Percentiles rank a stretch among this genome's conserved stretches.
These are phyloP conservation scores for Pionites leucogaster DNA, from an alignment of 2,113 vertebrate species.

Conservation along the genomic window DNA sequence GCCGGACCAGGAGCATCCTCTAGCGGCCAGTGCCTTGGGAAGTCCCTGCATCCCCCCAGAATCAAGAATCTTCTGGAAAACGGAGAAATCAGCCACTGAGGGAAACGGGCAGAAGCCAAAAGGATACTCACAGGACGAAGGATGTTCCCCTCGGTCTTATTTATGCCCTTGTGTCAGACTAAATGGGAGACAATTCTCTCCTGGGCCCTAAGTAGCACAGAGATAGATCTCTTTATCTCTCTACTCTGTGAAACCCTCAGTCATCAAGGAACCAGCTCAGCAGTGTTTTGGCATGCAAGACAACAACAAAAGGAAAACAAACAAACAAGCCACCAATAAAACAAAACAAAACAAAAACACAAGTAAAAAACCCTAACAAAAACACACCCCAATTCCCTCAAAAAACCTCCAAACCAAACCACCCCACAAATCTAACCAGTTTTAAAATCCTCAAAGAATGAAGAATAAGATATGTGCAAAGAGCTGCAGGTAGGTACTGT, in stretches of 20 bases:
- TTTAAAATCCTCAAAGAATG: background rate
- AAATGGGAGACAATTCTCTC: background rate
- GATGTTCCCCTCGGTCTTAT: background rate
- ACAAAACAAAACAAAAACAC: background rate
- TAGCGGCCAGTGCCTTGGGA: conserved; percentile 34
- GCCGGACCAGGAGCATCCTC: conserved; percentile 51
- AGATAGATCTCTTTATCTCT: background rate
- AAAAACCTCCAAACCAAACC: background rate
- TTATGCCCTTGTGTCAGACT: background rate
- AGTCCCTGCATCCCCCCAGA: background rate
- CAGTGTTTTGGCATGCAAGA: background rate
- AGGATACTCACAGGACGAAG: background rate
- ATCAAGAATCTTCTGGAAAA: conserved; percentile 56
- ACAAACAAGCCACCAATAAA: background rate
- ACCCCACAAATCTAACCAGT: background rate
- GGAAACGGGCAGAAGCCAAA: background rate
- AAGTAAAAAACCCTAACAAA: background rate
- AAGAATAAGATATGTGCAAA: background rate
- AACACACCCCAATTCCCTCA: background rate
- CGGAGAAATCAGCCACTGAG: background rate
- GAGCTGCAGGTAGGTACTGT: background rate
- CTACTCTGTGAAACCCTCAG: background rate
- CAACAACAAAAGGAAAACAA: background rate
- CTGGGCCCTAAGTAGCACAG: background rate
- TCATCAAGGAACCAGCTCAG: background rate